Conservation (phyloP, 2,888 invertebrate genomes). For the Volucella inanis region DNA sequence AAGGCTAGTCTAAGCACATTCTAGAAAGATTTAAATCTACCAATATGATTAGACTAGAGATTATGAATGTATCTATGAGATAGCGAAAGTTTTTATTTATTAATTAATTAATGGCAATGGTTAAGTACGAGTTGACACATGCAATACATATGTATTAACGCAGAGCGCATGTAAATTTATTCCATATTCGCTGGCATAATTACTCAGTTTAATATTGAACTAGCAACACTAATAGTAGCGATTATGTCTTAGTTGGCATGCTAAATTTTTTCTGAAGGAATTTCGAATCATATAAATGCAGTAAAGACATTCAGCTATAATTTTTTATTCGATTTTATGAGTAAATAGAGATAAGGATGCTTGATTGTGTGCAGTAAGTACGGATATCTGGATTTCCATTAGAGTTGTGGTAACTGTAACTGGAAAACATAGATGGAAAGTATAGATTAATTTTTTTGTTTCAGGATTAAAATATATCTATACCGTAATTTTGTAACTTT, state of each 20-base stretch:
- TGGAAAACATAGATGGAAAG: background rate
- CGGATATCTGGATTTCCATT: conserved; percentile 23
- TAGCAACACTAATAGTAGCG: background rate
- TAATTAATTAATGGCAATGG: no score
- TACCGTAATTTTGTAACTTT: background rate
- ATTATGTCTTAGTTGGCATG: conserved; percentile 1
- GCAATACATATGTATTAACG: background rate
- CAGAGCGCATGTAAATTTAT: background rate
- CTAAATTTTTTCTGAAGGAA: background rate
- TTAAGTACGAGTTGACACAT: no score
- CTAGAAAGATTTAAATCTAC: conserved; percentile 1
- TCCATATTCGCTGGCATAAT: background rate
- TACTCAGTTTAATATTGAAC: background rate
- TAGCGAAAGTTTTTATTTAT: no score
- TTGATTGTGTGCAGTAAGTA: conserved; percentile 24
- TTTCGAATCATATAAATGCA: background rate
- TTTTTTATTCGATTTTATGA: no score
- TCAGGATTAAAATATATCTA: background rate
- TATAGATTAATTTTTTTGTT: background rate
- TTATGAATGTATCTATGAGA: background rate
- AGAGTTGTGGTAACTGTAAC: background rate
- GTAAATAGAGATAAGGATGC: background rate
- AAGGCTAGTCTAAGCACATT: conserved; percentile 51
- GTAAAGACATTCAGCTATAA: background rate
- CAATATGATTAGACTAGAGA: background rate